Evolutionary conservation across 2,888 invertebrate species (phyloP), one percentile per base, ranked within the genome.

Genomic region (Sycophila texana): DNA sequence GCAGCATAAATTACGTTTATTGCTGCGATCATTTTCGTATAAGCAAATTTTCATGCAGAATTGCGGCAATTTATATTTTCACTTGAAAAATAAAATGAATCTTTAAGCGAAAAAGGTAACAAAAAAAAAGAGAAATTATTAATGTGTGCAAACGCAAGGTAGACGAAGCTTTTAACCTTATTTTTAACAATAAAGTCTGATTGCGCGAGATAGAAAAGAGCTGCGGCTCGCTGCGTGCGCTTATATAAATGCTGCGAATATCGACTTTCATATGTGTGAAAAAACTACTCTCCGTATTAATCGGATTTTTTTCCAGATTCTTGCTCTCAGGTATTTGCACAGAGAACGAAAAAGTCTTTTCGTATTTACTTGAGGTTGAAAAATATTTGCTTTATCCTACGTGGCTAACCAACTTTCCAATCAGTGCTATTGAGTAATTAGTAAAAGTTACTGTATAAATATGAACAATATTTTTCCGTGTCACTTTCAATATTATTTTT

Each of bases 141-240:
- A 26, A 39, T 39, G 10, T 39, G 39, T 39, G 71, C 75, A 67
- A 75, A 76, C 47, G 30, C 30, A 73, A 78, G 12, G 49, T 30
- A 58, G n/a, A 71, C 5, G 30, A 77, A 80, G 73, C 73, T 53
- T 57, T 60, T 26, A 71, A 26, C 57, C 53, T 55, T 39, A 18
- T 66, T 49, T 63, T 14, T 77, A n/a, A 51, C 58, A 63, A 65
- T n/a, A 65, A 47, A 13, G 22, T 67, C 60, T 16, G 30, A 75
- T 71, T 61, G 74, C 73, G 68, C 74, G 60, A 55, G 70, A 74
- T 60, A 70, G 39, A 47, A 58, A 65, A 71, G 77, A 80, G 73
- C 60, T 77, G 71, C 61, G 74, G 49, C 20, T 74, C 65, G 65
- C 74, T 77, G 74, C 77, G 74, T 81, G 74, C 71, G 71, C 67